Evolutionary conservation across 2,113 vertebrate species (phyloP), one percentile per base, ranked within the genome.

Genomic region (Tachycineta bicolor): DNA sequence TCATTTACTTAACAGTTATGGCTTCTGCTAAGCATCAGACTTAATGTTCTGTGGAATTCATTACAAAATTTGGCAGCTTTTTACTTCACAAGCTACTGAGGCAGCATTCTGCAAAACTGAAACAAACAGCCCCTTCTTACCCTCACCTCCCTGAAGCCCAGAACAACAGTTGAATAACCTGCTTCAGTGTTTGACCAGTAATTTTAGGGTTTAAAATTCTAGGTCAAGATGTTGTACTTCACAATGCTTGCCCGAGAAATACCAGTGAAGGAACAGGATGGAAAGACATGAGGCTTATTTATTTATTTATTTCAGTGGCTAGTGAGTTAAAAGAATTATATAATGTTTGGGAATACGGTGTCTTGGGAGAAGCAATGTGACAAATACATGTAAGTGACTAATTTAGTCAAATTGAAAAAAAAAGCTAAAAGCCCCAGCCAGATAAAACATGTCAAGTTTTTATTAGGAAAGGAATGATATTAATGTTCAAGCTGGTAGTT

Each of bases 1-100:
- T 96, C 59, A 97, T 97, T 97, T 97, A 93, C 93, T 95, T 96
- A 97, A 97, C 95, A 97, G 92, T 97, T 97, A 97, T 89, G 94
- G 95, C 93, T 97, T 95, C 92, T 97, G 80, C 89, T 97, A 97
- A 97, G 81, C 95, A 95, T 97, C 94, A 96, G 90, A 82, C 93
- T 96, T 97, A 97, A 97, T 97, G 94, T 95, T 96, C 96, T 97
- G 88, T 97, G 92, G 93, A 97, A 97, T 95, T 96, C 94, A 95
- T 87, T 97, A 97, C 76, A 96, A 96, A 94, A 93, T 94, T 97
- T 97, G 96, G 96, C 96, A 97, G 89, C 94, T 85, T 93, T 92
- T 91, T 95, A 64, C 80, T 80, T 93, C 21, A 18, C 52, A 34
- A 81, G 92, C 92, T 93, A 94, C 92, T 34, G 77, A 93, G 83